Evolutionary conservation across 1,140 invertebrate species (phyloP).

Genomic region (Drosophila simulans): DNA sequence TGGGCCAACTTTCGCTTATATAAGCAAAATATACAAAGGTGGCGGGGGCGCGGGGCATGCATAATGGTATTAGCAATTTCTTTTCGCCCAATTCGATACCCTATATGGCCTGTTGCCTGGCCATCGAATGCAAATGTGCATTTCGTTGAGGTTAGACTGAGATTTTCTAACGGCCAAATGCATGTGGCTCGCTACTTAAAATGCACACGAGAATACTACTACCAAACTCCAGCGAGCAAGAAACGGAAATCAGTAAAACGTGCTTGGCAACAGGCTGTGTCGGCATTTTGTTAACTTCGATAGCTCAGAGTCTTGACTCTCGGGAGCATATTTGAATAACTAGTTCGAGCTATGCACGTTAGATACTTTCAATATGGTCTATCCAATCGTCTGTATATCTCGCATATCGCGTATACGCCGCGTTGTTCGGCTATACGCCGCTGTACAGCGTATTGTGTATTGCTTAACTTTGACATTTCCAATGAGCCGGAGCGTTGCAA

Average conservation of each 20-base stretch:
- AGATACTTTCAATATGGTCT: conserved; percentile 79
- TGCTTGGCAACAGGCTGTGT: conserved; percentile 68
- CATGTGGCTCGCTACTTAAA: conserved; percentile 68
- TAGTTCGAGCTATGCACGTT: conserved; percentile 64
- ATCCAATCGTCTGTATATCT: conserved; percentile 28
- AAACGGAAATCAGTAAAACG: conserved; percentile 71
- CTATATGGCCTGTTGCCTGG: conserved; percentile 20
- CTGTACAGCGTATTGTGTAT: conserved; percentile 18
- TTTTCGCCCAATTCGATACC: conserved; percentile 59
- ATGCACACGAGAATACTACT: conserved; percentile 63
- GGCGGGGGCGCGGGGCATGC: conserved; percentile 36
- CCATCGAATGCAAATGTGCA: conserved; percentile 58
- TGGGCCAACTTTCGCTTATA: conserved; percentile 76
- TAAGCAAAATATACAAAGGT: conserved; percentile 56
- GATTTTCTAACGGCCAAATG: conserved; percentile 72
- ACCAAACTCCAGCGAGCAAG: conserved; percentile 7
- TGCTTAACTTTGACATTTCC: conserved; percentile 81
- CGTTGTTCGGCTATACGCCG: background rate
- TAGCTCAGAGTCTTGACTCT: conserved; percentile 25
- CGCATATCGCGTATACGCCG: background rate
- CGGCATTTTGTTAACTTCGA: conserved; percentile 4
- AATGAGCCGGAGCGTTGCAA: conserved; percentile 66
- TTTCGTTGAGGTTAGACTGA: conserved; percentile 60
- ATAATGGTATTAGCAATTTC: conserved; percentile 70
- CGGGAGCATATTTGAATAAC: conserved; percentile 74